Evolutionary conservation across 2,888 invertebrate genomes (phyloP).

Genomic region (Parascotia fuliginaria): DNA sequence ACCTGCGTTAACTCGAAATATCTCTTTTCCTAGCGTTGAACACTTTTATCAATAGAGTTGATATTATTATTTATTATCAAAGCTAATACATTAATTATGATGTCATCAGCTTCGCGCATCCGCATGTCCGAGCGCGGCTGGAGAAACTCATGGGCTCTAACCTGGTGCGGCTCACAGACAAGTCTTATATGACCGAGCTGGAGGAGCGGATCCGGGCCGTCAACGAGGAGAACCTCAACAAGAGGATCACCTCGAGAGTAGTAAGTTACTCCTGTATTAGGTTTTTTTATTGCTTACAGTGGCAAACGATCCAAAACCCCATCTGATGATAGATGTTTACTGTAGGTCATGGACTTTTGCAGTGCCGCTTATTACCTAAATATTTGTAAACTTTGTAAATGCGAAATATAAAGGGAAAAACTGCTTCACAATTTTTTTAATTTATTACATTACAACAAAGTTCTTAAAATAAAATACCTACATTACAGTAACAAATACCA

Average conservation of each 20-base stretch:
- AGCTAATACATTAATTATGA: neutral
- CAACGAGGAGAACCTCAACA: constrained; percentile 87
- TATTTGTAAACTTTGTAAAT: no score
- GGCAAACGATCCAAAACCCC: neutral
- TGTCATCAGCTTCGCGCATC: constrained; percentile 86
- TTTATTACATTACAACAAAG: no score
- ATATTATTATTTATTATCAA: neutral
- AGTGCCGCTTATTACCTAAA: no score
- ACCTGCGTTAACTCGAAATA: no score
- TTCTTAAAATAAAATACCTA: no score
- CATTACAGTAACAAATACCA: no score
- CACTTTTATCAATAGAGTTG: no score
- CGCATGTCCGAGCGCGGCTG: constrained; percentile 87
- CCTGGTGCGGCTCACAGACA: constrained; percentile 88
- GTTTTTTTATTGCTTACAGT: neutral
- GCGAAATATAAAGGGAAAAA: no score
- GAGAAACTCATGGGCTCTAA: constrained; percentile 90
- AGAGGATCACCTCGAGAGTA: constrained; percentile 87
- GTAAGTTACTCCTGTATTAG: constrained; percentile 77
- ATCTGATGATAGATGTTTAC: no score
- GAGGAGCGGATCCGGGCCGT: constrained; percentile 88
- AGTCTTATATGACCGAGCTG: constrained; percentile 88
- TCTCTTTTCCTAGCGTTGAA: no score
- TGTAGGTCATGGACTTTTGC: no score
- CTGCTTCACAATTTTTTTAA: no score